Base-by-base conservation (phyloP, 1,140 invertebrate genomes). In the Eupristina koningsbergeri region DNA sequence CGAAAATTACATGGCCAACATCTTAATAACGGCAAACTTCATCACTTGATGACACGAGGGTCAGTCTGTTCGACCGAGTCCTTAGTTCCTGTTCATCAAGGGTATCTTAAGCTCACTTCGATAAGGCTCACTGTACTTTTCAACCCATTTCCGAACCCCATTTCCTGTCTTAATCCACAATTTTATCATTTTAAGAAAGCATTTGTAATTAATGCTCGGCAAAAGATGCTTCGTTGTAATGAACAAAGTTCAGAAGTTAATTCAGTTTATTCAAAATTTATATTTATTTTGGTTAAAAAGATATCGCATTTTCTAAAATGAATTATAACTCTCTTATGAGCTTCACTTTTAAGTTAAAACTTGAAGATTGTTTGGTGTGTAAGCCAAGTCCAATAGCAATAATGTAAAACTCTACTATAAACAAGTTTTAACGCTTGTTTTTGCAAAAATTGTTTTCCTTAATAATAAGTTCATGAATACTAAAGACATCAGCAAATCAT, bases 11-110 rank as follows among this genome's bases (percentile, higher is more conserved):
- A 87, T 79, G 82, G 86, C 84, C 82, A 86, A 86, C 87, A 89
- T 88, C 87, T 89, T 89, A 89, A 89, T 88, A 88, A 88, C 85
- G 85, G 86, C 69, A 85, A 87, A 87, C 83, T 87, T 88, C 86
- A 87, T 87, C 85, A 82, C 76, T 69, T 64, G 41, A 64, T 13
- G 31, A 58, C 53, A 22, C 53, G 26, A 26, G 22, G 53, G 53
- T 58, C 53, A 58, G 22, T 58, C 19, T 58, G 22, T 9, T 26
- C 53, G n/a, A n/a, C 19, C 0, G 22, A 58, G 53, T 58, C 53
- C 53, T 58, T 26, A 58, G 53, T 58, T 22, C 53, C 26, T 26
- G 53, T 58, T 58, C 53, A 58, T 58, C 22, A 58, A 19, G 53
- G 53, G 26, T 58, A 58, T 22, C 53, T 58, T 58, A 0, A 26